Evolutionary conservation across 2,888 invertebrate species (phyloP), one percentile per base, ranked within the genome.

Genomic region (Rhimphoctona megacephalus): DNA sequence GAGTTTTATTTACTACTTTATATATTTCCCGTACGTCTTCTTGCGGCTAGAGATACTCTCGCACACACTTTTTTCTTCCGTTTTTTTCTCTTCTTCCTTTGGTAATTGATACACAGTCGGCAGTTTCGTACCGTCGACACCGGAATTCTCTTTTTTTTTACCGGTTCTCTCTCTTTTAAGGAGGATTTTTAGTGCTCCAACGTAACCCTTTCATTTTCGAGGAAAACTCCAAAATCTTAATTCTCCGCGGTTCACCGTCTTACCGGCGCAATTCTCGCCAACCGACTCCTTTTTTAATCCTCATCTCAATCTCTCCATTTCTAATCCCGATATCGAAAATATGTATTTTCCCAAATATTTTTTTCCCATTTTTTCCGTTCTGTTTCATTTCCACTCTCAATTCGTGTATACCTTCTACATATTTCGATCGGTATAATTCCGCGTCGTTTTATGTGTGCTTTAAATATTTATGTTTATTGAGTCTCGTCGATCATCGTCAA

Each of bases 1-100:
- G 39, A 69, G 19, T 43, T 80, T 49, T n/a, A 69, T 49, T 54
- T 70, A 67, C 39, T 61, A 61, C 17, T 61, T 61, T 30, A 66
- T 66, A 67, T 67, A 11, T 67, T 36, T 25, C 73, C n/a, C 33
- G 52, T 49, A 64, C 39, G 54, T 73, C 36, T 25, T 43, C 30
- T 36, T 61, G 79, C 54, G 69, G 54, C 70, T 43, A 46, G 19
- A 43, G 61, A 72, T 52, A 39, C 36, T 78, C 22, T 61, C 72
- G 49, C 46, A 87, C 86, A 87, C 77, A 70, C 86, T 88, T 57
- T 57, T 67, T 43, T 54, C 36, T 70, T 39, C 5, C 43, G 14
- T 57, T 81, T 57, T 46, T 25, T n/a, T 74, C 30, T 36, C 19
- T 64, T 36, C 30, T 72, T 19, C 46, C 33, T 36, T 36, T 61